A percentile compares a stretch with the other conserved stretches of the same genome.
phyloP scores from a whole-genome alignment of 2,113 vertebrate genomes.

The Recurvirostra avosetta region DNA sequence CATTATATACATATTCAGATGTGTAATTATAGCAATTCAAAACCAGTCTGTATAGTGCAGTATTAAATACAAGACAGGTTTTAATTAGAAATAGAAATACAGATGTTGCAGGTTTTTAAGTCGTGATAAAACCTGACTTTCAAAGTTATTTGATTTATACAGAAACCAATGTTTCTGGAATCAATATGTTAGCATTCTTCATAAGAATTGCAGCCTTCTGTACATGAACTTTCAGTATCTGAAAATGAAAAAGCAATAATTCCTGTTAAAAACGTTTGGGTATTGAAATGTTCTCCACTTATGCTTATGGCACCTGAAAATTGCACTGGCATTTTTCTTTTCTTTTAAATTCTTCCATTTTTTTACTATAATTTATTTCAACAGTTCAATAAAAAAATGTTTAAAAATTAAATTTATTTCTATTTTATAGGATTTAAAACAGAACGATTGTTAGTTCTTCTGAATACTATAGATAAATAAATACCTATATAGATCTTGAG shows the following conservation, averaged over 20 bases:
- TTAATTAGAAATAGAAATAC: not conserved
- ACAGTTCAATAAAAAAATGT: not conserved
- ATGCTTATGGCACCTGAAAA: not conserved
- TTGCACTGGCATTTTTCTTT: not conserved
- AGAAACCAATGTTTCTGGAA: not conserved
- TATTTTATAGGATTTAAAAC: not conserved
- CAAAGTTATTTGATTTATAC: not conserved
- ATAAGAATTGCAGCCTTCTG: not conserved
- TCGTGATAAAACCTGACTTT: not conserved
- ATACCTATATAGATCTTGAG: not conserved
- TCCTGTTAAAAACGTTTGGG: not conserved
- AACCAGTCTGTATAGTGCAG: not conserved
- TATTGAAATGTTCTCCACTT: not conserved
- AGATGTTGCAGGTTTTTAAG: not conserved
- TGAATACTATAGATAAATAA: not conserved
- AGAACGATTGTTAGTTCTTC: not conserved
- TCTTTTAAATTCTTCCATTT: not conserved
- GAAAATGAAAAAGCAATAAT: not conserved
- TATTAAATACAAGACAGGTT: not conserved
- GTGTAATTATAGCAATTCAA: conserved; percentile 25
- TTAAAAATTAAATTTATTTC: not conserved
- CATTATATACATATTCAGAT: conserved; percentile 44
- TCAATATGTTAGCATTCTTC: not conserved
- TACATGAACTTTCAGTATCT: not conserved
- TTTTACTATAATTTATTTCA: not conserved